A percentile compares a stretch with the other conserved stretches of the same genome.
These are phyloP conservation scores for Clarias gariepinus DNA, from an alignment of 2,113 vertebrate genomes.

Conservation along the genomic window DNA sequence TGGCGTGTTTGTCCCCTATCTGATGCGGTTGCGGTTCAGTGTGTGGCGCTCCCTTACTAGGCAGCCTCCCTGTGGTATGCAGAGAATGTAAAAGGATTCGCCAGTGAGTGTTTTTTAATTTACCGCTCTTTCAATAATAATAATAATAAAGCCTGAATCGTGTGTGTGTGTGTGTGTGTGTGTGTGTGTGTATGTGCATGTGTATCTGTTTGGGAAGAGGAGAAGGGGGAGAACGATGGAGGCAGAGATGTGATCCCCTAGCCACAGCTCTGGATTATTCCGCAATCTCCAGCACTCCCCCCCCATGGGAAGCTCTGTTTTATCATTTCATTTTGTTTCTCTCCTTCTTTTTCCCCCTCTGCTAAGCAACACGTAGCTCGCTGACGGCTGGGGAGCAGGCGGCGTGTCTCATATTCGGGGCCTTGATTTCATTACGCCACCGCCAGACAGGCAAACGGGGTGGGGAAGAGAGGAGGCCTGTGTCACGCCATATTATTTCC, in stretches of 20 bases:
- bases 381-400: constrained; percentile 66
- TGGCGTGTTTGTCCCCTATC: constrained; percentile 54
- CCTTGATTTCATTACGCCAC: constrained; percentile 47
- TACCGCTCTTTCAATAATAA: constrained; percentile 47
- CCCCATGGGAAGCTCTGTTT: constrained; percentile 64
- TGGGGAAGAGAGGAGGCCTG: constrained; percentile 20
- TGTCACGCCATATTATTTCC: constrained; percentile 50
- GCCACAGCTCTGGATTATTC: constrained; percentile 66
- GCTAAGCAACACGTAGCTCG: constrained; percentile 70
- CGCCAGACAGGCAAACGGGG: constrained; percentile 36
- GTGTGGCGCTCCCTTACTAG: constrained; percentile 39
- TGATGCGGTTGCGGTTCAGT: constrained; percentile 43
- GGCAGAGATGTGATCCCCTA: constrained; percentile 35
- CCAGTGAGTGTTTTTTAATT: constrained; percentile 55
- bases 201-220: constrained; percentile 3
- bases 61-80: constrained; percentile 39
- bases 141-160: constrained; percentile 34
- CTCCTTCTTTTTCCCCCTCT: constrained; percentile 41
- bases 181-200: not conserved
- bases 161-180: constrained; percentile 6
- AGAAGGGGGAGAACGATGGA: constrained; percentile 18
- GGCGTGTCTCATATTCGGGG: constrained; percentile 59
- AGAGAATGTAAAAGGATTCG: constrained; percentile 54
- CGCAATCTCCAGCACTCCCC: constrained; percentile 68
- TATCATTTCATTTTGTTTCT: constrained; percentile 74